Base-by-base conservation (phyloP, 1,140 invertebrate genomes). In the Pseudachorutes palmiensis region DNA sequence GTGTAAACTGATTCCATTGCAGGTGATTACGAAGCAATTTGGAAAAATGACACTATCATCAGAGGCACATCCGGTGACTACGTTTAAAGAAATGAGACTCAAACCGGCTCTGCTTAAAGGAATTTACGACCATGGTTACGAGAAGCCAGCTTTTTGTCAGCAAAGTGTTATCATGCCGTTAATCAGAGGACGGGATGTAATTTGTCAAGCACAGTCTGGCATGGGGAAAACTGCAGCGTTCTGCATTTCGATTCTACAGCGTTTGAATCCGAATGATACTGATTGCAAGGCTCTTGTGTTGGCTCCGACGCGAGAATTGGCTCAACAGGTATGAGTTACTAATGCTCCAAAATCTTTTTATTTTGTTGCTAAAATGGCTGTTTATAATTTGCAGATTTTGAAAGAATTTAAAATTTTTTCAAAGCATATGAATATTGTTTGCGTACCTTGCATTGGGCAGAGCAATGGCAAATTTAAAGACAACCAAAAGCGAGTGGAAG, bases 221-320 rank as follows among this genome's bases (percentile, higher is more conserved):
- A 68, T 68, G 66, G 66, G 66, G 3, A 68, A 68, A 30, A 68
- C 66, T n/a, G 66, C 66, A 22, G 66, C 66, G 0, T 58, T 63
- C 28, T 32, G 29, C 24, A 58, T 68, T 24, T 33, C 29, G 30
- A 29, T 68, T 26, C 61, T 68, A 1, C 33, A 68, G 32, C 45
- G 66, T 0, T 31, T 63, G 1, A 30, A 68, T 19, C 1, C 12
- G 1, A n/a, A n/a, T n/a, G 32, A 55, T 30, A 9, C 26, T 14
- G 14, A 28, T 16, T 14, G 33, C 1, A 51, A 68, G 32, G 92
- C 88, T 29, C 79, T 98, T 2, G 88, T 97, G 24, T 80, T 98
- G 45, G 92, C 93, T 41, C 95, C 95, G 1, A 98, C 95, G 0
- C 80, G 95, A 76, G 95, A 98, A 79, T 80, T 98, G 66, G 95